phyloP scores from a whole-genome alignment of 2,797 vertebrate species.

The Chelon auratus region DNA sequence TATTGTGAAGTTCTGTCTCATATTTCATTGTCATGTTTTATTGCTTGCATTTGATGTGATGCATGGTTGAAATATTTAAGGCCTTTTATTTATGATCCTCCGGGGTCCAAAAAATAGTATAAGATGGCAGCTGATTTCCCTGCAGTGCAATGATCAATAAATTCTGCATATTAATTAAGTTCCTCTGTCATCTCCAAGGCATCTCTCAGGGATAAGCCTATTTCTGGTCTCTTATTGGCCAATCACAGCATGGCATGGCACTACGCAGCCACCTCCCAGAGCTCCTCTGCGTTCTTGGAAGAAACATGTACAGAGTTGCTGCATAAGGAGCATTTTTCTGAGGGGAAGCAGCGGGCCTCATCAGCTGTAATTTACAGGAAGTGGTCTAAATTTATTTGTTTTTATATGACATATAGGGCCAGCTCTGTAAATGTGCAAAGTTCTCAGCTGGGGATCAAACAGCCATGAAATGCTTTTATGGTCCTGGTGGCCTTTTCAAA shows the following conservation, averaged over 20 bases:
- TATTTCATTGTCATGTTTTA: slow-evolving; percentile 67
- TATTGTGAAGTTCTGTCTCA: slow-evolving; percentile 48
- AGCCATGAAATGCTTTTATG: slow-evolving; percentile 57
- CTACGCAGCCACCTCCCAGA: slow-evolving; percentile 17
- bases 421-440: slow-evolving; percentile 51
- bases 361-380: slow-evolving; percentile 56
- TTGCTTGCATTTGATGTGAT: slow-evolving; percentile 56
- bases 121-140: slow-evolving; percentile 78
- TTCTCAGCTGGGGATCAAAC: slow-evolving; percentile 50
- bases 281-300: slow-evolving; percentile 37
- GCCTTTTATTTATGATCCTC: slow-evolving; percentile 62
- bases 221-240: slow-evolving; percentile 43
- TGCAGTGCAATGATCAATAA: slow-evolving; percentile 79
- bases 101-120: slow-evolving; percentile 45
- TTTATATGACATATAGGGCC: slow-evolving; percentile 48
- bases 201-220: slow-evolving; percentile 49
- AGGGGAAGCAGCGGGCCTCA: background rate
- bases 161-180: slow-evolving; percentile 83
- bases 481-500: slow-evolving; percentile 46
- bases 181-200: slow-evolving; percentile 72
- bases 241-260: slow-evolving; percentile 19
- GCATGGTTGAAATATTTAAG: slow-evolving; percentile 60
- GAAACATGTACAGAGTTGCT: slow-evolving; percentile 34
- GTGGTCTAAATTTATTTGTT: slow-evolving; percentile 50
- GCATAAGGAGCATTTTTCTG: slow-evolving; percentile 23